These are phyloP conservation scores for Erebia epiphron DNA, from an alignment of 2,888 invertebrate species.

Conservation along the genomic window DNA sequence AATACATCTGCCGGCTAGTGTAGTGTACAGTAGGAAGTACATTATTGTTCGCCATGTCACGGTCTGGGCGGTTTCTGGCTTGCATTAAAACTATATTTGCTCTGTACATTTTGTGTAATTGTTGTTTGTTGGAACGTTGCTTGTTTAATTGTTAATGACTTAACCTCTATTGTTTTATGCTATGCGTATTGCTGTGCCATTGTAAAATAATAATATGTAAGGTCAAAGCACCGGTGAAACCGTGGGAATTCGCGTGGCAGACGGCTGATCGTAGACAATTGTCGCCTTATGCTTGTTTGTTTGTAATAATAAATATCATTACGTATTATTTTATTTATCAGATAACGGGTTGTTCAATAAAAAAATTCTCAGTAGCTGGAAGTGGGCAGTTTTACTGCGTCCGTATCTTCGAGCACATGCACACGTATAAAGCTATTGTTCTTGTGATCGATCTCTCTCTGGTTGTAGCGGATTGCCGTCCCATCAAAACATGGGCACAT, in stretches of 20 bases:
- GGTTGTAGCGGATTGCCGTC: too few relatives aligned
- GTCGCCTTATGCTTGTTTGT: neutral
- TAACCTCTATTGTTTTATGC: constrained; percentile 9
- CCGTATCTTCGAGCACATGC: too few relatives aligned
- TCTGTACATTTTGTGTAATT: constrained; percentile 36
- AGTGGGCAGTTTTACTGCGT: too few relatives aligned
- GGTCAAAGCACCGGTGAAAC: neutral
- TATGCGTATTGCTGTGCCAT: neutral
- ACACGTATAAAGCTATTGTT: too few relatives aligned
- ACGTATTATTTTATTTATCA: too few relatives aligned
- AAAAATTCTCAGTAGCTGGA: too few relatives aligned
- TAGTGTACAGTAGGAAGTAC: constrained; percentile 33
- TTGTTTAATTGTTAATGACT: constrained; percentile 32
- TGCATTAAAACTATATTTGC: constrained; percentile 39
- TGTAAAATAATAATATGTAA: too few relatives aligned
- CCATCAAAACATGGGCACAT: too few relatives aligned
- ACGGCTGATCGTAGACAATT: neutral
- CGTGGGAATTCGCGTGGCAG: neutral
- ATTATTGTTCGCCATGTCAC: constrained; percentile 37
- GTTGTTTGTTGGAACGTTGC: constrained; percentile 33
- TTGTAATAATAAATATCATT: too few relatives aligned
- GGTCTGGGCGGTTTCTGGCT: constrained; percentile 34
- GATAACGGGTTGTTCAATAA: too few relatives aligned
- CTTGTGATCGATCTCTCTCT: too few relatives aligned
- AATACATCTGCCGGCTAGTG: constrained; percentile 27